Percentiles rank a stretch among this genome's conserved stretches.
phyloP scores from a whole-genome alignment of 2,113 vertebrate species.

The Ardeotis arabs region DNA sequence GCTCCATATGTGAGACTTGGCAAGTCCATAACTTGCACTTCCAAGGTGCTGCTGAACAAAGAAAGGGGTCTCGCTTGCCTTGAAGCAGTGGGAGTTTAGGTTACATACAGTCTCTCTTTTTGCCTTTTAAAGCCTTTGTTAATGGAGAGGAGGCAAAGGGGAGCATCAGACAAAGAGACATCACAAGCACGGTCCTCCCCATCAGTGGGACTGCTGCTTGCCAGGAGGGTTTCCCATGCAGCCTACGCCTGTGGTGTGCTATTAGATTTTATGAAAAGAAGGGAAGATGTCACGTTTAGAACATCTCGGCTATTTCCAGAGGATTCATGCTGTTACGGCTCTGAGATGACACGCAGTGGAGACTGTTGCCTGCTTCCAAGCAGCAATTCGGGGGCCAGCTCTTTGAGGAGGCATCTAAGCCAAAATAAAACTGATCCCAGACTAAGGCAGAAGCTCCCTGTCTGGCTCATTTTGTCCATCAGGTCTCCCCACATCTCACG shows the following conservation, averaged over 20 bases:
- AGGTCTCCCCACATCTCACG: not conserved
- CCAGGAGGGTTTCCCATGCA: slow-evolving; percentile 13
- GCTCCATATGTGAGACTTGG: not conserved
- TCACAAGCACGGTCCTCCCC: not conserved
- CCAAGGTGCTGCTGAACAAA: not conserved
- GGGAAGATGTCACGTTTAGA: slow-evolving; percentile 2
- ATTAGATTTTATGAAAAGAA: slow-evolving; percentile 9
- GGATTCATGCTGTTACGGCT: not conserved
- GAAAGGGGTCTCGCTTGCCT: not conserved
- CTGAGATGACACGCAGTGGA: not conserved
- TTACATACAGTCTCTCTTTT: not conserved
- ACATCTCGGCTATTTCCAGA: not conserved
- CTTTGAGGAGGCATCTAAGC: not conserved
- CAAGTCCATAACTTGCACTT: not conserved
- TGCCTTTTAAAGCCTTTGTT: slow-evolving; percentile 17
- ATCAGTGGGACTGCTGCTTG: not conserved
- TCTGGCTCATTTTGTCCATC: not conserved
- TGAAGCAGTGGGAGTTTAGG: not conserved
- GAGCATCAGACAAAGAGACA: slow-evolving; percentile 11
- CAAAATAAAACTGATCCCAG: not conserved
- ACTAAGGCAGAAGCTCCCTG: not conserved
- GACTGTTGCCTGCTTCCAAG: not conserved
- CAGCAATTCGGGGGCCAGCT: not conserved
- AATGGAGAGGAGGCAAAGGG: slow-evolving; percentile 15
- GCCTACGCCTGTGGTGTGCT: slow-evolving; percentile 9